Percentiles rank a stretch among this genome's conserved stretches.
Evolutionary conservation across 1,140 invertebrate species (phyloP).

Genomic region (Triops longicaudatus): DNA sequence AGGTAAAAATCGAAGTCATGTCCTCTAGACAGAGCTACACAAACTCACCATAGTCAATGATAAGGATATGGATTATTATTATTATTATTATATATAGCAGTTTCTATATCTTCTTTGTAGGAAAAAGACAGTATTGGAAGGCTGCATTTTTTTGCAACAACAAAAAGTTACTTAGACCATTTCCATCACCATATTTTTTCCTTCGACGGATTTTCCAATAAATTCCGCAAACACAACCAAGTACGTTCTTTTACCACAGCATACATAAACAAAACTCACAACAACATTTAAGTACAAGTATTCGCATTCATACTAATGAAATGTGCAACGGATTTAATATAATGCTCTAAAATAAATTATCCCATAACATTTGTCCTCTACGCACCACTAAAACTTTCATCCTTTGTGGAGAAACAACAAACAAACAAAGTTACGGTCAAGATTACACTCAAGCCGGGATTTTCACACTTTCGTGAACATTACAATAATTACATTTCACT

Average conservation of each 20-base stretch:
- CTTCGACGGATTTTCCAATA: neutral
- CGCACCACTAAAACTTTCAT: neutral
- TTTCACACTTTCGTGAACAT: no score
- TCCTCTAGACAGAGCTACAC: neutral
- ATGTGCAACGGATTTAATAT: neutral
- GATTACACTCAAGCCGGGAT: no score
- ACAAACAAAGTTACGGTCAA: no score
- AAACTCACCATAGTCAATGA: neutral
- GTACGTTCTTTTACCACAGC: neutral
- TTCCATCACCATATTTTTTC: neutral
- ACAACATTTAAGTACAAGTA: neutral
- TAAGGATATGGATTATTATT: no score
- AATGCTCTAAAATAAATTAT: constrained; percentile 14
- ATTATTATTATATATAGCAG: neutral
- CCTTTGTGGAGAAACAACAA: neutral
- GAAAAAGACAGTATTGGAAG: constrained; percentile 5
- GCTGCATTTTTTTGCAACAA: neutral
- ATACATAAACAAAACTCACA: neutral
- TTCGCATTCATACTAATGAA: neutral
- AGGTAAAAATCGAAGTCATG: neutral
- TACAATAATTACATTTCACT: no score
- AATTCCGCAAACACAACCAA: neutral
- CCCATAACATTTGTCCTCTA: neutral
- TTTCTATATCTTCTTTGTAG: constrained; percentile 5
- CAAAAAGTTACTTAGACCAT: neutral